Evolutionary conservation across 2,888 invertebrate species (phyloP), one percentile per base, ranked within the genome.

Genomic region (Melinaea marsaeus): DNA sequence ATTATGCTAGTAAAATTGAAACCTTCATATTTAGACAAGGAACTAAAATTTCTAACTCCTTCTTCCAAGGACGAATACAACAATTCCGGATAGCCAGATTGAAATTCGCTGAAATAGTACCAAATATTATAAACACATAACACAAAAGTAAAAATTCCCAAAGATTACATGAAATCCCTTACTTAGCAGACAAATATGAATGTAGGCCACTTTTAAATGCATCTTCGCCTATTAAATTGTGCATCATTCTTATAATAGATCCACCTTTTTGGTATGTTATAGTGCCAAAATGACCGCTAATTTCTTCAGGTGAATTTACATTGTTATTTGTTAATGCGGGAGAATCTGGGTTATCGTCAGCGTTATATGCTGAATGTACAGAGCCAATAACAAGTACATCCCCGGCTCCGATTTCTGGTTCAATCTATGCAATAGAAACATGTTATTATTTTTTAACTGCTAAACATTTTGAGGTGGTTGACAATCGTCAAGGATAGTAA

Each of bases 251-350:
- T 35, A 91, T 90, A 0, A 91, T 83, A 0, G 89, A 79, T 3
- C 89, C 92, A 2, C 93, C 94, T 81, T 95, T 95, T 71, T 92
- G 92, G 71, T 95, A 95, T 0, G 93, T 92, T 55, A 95, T 92
- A 0, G 85, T 87, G 62, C 94, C 93, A 72, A 95, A 95, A 81
- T 94, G 93, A 0, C 79, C 88, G 37, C 87, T 86, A 32, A 95
- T 92, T 78, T 95, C 93, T 0, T 82, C 79, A 4, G 94, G 94
- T 0, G 93, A 92, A 64, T 91, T 89, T 0, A 94, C 93, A 13
- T 91, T 75, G 0, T 79, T 71, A 58, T 92, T 88, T 5, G 91
- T 92, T 75, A 96, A 89, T 0, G 95, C 88, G 58, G 92, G 85
- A 0, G 88, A 74, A 6, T 81, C 77, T 0, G 82, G 77, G 0